Base-by-base conservation (phyloP, 1,140 invertebrate species). In the Aleiodes sp. region DNA sequence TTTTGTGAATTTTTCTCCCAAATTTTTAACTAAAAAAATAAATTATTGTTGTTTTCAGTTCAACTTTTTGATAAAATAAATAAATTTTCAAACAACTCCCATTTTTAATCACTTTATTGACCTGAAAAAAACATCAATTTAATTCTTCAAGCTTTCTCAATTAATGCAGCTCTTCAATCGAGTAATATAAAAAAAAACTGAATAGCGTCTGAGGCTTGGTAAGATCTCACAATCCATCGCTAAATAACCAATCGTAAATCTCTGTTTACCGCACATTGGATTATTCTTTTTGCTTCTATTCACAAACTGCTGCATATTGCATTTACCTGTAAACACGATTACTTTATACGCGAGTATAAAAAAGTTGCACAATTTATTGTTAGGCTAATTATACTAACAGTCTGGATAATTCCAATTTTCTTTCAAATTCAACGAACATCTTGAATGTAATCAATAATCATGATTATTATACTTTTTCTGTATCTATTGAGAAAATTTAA, bases 221-320 rank as follows among this genome's bases (percentile, higher is more conserved):
- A n/a, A n/a, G 41, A 52, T 52, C 46, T 24, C 16, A 52, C 46
- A 52, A 52, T 52, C 21, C 41, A 46, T 46, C 41, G 24, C 8
- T 7, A 46, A 2, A 24, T 4, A 39, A 14, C 3, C 24, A 35
- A 52, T 52, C 46, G 46, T 52, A 52, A 52, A 52, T 52, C 57
- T 33, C n/a, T 21, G 8, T 10, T 60, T 60, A 14, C 1, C 29
- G 29, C 12, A n/a, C n/a, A n/a, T n/a, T 60, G 57, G 28, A 60
- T 60, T 60, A 33, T 57, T 19, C 57, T 29, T 26, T 28, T 33
- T 12, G 57, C 2, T 29, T 14, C 57, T 60, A 14, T 60, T 37
- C 43, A 16, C n/a, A n/a, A n/a, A n/a, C 33, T 60, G 21, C 21
- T 52, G 46, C 46, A 52, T 52, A 52, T 52, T 52, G 46, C 46